Base-by-base conservation (phyloP, 2,113 vertebrate species). In the Himantopus leucocephalus region DNA sequence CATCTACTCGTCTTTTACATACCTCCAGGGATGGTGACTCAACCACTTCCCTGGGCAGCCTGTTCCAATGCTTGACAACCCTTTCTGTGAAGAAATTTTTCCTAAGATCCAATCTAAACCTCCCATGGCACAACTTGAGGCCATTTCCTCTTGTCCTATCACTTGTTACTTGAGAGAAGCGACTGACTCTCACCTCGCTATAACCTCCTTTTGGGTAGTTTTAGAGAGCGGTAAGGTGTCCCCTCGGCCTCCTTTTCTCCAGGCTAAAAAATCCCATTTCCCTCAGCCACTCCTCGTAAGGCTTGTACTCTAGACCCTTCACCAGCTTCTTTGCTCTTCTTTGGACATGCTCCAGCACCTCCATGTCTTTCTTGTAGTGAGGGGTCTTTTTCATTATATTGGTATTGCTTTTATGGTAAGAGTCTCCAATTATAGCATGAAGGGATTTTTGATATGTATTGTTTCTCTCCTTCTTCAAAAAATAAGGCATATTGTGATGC, bases 111-210 rank as follows among this genome's bases (percentile, higher is more conserved):
- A 45, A 19, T 17, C 14, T 74, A 63, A 87, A 43, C 19, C 8
- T 70, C 10, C 34, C 35, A 24, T 59, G 13, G 8, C 2, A 0
- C 30, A 78, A 29, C 6, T 21, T 39, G 12, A 75, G 29, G 21
- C n/a, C 3, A 5, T 60, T 80, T 50, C 4, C 6, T 17, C 2
- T 60, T 21, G 4, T 66, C 13, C 45, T 79, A 10, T 84, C 1
- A 0, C 27, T 43, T 30, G 4, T 58, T 47, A 32, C 16, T 9
- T 64, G 30, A 0, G 0, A 67, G 21, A 67, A 67, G n/a, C 50
- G 27, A 5, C 14, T 0, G 0, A 17, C 11, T 2, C 23, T 8
- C 30, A 21, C 22, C 5, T 47, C 3, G 0, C 16, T 53, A 11
- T 37, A 70, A 0, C 16, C 47, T 39, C 7, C 32, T 64, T 24